Base-by-base conservation (phyloP, 2,888 invertebrate genomes). In the Scaptomyza tumidula region DNA sequence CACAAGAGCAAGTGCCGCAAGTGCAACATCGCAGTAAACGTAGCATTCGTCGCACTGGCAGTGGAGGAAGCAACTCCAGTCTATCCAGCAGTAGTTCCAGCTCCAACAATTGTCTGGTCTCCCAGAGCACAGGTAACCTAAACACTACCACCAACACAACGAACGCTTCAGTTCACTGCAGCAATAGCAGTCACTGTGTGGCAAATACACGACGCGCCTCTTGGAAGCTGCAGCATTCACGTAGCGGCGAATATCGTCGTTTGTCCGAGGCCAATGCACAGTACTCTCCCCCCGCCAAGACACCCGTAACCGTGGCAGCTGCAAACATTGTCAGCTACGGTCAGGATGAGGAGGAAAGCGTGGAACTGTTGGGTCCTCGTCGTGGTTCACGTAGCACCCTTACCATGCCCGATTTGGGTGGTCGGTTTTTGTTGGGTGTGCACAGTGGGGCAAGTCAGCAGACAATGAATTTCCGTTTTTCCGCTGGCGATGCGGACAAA, bases 401-500 rank as follows among this genome's bases (percentile, higher is more conserved):
- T 7, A 45, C 75, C 9, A 44, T 64, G 45, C 75, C 81, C 44
- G 70, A 79, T 72, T 53, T 62, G 66, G 43, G 35, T 45, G 45
- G 45, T 46, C 83, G 86, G 19, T 58, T 81, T 11, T 54, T 81
- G 48, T 39, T 86, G 44, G 83, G 83, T 11, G 86, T 86, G 39
- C 13, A 37, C 70, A 65, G 54, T 49, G 44, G 41, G 27, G 45
- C 13, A 69, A 67, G 27, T 73, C 56, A 9, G 52, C 78, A 86
- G 27, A 65, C 78, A 6, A 90, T 85, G 45, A 93, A 93, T 68
- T 95, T 94, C 88, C 93, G 95, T 70, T 95, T 95, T 90, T 95
- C 95, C 43, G 94, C 95, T 10, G 95, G 95, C 62, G 95, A 95
- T 89, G 93, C 95, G 27, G 94, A 94, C 80, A 94, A 93, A 66